Conservation (phyloP, 2,888 invertebrate genomes). For the Lobophora halterata region DNA sequence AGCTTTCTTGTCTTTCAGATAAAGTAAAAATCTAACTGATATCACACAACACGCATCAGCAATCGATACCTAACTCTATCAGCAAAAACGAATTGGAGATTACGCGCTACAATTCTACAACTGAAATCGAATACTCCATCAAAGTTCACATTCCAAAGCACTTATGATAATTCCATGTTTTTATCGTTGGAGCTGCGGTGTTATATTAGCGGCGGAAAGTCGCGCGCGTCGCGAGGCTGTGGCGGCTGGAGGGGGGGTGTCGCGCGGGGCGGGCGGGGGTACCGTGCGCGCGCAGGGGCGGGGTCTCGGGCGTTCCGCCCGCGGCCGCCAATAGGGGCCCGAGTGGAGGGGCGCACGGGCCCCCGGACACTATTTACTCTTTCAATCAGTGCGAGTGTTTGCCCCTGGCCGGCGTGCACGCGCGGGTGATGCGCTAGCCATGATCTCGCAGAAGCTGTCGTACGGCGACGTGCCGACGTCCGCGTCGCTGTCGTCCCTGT, state of each 20-base stretch:
- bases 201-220: slow-evolving; percentile 58
- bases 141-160: slow-evolving; percentile 73
- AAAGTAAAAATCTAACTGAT: slow-evolving; percentile 10
- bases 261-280: slow-evolving; percentile 34
- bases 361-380: slow-evolving; percentile 80
- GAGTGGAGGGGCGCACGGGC: slow-evolving; percentile 72
- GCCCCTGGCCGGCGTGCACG: slow-evolving; percentile 79
- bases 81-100: slow-evolving; percentile 15
- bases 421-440: slow-evolving; percentile 81
- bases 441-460: slow-evolving; percentile 86
- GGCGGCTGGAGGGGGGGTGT: slow-evolving; percentile 35
- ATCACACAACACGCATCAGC: slow-evolving; percentile 14
- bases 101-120: slow-evolving; percentile 24
- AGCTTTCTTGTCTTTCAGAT: slow-evolving; percentile 9
- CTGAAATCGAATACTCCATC: slow-evolving; percentile 44
- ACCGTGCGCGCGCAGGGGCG: slow-evolving; percentile 49
- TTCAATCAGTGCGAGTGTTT: slow-evolving; percentile 82
- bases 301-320: slow-evolving; percentile 57
- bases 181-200: slow-evolving; percentile 73
- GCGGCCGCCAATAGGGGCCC: slow-evolving; percentile 58
- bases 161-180: slow-evolving; percentile 78
- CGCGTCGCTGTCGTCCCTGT: slow-evolving; percentile 85
- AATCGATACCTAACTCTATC: slow-evolving; percentile 14
- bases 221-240: slow-evolving; percentile 33
- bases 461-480: slow-evolving; percentile 84